These are phyloP conservation scores for Ecdyonurus torrentis DNA, from an alignment of 2,888 invertebrate genomes.

Conservation along the genomic window DNA sequence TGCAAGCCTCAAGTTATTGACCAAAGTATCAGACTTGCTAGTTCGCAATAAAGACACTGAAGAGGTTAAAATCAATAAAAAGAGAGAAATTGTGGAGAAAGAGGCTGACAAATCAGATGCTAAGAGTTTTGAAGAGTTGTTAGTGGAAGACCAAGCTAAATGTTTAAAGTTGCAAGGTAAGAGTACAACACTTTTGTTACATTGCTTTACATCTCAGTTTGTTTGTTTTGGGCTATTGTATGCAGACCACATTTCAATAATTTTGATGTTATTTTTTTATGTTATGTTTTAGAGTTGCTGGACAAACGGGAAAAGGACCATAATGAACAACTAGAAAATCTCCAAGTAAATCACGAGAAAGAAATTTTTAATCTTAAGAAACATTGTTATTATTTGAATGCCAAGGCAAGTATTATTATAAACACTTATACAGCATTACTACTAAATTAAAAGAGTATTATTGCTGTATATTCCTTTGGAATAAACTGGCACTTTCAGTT, in stretches of 20 bases:
- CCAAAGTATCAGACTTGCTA: not conserved
- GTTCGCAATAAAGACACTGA: not conserved
- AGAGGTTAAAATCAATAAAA: no score
- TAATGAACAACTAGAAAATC: not conserved
- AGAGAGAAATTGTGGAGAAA: no score
- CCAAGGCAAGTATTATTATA: not conserved
- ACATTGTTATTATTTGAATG: not conserved
- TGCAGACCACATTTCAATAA: no score
- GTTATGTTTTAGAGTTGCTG: not conserved
- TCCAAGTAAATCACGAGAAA: not conserved
- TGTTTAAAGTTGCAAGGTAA: not conserved
- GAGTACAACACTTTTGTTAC: not conserved
- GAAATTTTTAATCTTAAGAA: not conserved
- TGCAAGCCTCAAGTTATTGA: not conserved
- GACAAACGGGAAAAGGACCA: not conserved
- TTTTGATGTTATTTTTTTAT: no score
- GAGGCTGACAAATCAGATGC: not conserved
- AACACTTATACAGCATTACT: no score
- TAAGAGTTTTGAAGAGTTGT: not conserved
- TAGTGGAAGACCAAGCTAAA: not conserved
- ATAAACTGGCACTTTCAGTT: no score
- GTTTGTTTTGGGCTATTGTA: no score
- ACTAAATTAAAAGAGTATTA: not conserved
- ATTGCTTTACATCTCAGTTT: not conserved
- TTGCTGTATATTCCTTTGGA: not conserved